A percentile compares a stretch with the other conserved stretches of the same genome.
phyloP scores from a whole-genome alignment of 2,113 vertebrate species.

The Carlito syrichta region DNA sequence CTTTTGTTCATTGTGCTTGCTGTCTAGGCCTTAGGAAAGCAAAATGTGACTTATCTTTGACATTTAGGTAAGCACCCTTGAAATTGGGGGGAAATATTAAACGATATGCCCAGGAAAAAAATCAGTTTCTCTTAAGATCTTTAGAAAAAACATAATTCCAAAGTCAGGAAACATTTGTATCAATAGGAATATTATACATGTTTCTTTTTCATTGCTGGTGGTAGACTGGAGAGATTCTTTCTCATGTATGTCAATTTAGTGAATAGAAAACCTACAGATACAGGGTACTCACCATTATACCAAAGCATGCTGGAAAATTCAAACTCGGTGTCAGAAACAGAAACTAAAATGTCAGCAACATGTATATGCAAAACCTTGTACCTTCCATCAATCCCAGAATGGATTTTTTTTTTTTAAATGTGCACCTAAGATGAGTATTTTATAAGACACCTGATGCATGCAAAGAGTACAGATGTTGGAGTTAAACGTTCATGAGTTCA shows the following conservation, averaged over 20 bases:
- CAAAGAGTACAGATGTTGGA: background rate
- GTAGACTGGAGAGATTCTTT: background rate
- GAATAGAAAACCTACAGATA: background rate
- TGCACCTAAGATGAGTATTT: background rate
- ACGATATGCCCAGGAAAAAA: background rate
- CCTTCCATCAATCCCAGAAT: background rate
- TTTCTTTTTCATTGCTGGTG: background rate
- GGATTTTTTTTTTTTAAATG: background rate
- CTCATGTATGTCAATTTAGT: background rate
- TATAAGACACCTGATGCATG: background rate
- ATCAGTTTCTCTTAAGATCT: background rate
- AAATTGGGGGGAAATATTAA: background rate
- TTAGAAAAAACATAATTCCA: background rate
- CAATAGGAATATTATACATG: background rate
- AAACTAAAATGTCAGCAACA: background rate
- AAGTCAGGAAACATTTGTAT: background rate
- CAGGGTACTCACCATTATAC: accelerated
- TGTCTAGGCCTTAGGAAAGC: background rate
- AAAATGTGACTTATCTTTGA: background rate
- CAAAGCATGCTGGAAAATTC: background rate
- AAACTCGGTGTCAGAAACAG: background rate
- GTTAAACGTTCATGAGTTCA: background rate
- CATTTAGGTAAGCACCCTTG: background rate
- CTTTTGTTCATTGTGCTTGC: background rate
- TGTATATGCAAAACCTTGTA: background rate